Conservation (phyloP, 2,888 invertebrate species). For the Aproaerema taeniolella region DNA sequence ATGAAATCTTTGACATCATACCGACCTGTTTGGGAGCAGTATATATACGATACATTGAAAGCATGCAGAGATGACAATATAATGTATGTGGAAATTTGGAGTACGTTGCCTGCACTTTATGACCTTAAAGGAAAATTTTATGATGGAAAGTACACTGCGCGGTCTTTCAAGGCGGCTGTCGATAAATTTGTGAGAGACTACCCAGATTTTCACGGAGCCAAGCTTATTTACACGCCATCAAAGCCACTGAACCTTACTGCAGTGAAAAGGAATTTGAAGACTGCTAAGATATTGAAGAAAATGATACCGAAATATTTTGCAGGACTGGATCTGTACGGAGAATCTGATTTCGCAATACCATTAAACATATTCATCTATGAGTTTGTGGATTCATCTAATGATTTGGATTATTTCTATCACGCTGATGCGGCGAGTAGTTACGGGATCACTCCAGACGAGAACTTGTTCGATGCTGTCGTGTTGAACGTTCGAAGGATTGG, state of each 20-base stretch:
- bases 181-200: constrained; percentile 76
- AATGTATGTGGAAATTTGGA: constrained; percentile 83
- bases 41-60: constrained; percentile 80
- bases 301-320: constrained; percentile 82
- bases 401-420: constrained; percentile 84
- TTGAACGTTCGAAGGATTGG: constrained; percentile 86
- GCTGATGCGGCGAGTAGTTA: constrained; percentile 90
- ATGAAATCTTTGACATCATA: constrained; percentile 75
- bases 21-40: constrained; percentile 80
- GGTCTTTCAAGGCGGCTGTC: constrained; percentile 72
- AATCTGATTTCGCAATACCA: constrained; percentile 84
- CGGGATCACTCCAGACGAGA: constrained; percentile 81
- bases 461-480: constrained; percentile 85
- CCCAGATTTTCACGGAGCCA: constrained; percentile 82
- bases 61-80: constrained; percentile 82
- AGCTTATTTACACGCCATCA: constrained; percentile 82
- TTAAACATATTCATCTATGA: constrained; percentile 76
- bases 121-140: constrained; percentile 80
- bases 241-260: constrained; percentile 58
- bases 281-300: constrained; percentile 55
- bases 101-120: constrained; percentile 79
- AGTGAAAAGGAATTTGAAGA: constrained; percentile 64
- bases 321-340: constrained; percentile 90
- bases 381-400: constrained; percentile 60
- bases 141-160: constrained; percentile 69